These are phyloP conservation scores for Auanema freiburgensis DNA, from an alignment of 2,888 invertebrate species.

Conservation along the genomic window DNA sequence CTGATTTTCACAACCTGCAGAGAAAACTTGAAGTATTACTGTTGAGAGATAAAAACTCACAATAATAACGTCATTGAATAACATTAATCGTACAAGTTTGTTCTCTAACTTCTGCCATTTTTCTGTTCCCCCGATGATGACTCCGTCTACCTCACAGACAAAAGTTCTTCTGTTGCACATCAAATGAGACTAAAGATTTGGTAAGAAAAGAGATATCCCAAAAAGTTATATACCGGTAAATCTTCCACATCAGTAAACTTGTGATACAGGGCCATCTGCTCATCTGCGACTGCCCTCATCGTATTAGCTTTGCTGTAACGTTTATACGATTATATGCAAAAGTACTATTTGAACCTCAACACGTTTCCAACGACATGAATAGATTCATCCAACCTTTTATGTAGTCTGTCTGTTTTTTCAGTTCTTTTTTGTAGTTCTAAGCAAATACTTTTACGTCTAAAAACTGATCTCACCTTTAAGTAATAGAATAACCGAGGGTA, in stretches of 20 bases:
- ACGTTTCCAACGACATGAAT: conserved; percentile 82
- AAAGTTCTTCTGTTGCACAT: conserved; percentile 51
- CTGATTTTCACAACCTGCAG: conserved; percentile 16
- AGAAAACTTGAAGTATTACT: too few relatives aligned
- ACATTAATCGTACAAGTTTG: conserved; percentile 81
- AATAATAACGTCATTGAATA: conserved; percentile 91
- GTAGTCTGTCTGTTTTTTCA: conserved; percentile 74
- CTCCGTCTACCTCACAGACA: conserved; percentile 14
- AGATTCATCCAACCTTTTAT: conserved; percentile 83
- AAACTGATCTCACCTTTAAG: conserved; percentile 76
- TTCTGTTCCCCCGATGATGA: conserved; percentile 14
- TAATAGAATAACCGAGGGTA: conserved; percentile 91
- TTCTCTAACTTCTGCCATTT: conserved; percentile 73
- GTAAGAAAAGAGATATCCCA: not conserved
- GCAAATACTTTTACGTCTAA: too few relatives aligned
- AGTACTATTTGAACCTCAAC: conserved; percentile 66
- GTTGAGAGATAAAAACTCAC: conserved; percentile 68
- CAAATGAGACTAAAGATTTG: conserved; percentile 38
- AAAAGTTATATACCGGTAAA: conserved; percentile 77
- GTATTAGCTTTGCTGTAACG: conserved; percentile 82
- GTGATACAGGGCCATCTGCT: conserved; percentile 91
- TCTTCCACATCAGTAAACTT: conserved; percentile 96
- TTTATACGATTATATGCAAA: conserved; percentile 3
- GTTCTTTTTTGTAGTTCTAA: conserved; percentile 3
- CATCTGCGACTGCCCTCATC: conserved; percentile 92